Evolutionary conservation across 2,113 vertebrate genomes (phyloP), one percentile per base, ranked within the genome.

Genomic region (Delphinapterus leucas): DNA sequence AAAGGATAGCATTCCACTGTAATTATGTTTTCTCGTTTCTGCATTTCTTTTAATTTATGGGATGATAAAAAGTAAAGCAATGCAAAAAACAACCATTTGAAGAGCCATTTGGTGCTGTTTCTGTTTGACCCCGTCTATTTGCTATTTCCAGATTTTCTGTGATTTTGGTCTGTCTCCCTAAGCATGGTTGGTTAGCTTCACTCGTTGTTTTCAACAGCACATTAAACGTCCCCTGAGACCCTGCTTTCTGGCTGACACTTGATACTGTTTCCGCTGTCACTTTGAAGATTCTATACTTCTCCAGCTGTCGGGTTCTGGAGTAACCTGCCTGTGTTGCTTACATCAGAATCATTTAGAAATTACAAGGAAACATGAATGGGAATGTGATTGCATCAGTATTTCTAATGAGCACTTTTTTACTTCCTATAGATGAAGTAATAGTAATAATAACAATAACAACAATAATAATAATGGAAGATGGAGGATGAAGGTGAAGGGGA

Each of bases 21-120:
- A 95, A 95, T 97, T 96, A 70, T 96, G 36, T 92, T n/a, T 80
- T 95, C 88, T 97, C 1, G 0, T 93, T 96, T 95, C 96, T 96
- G 61, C 53, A 65, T 96, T 98, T 91, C 71, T 97, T 96, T 96
- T 86, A 96, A 95, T 95, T 94, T 96, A 93, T 97, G 73, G 55
- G 88, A 86, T 1, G 3, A 96, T 95, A 94, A 91, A 94, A 94
- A 94, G 61, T 89, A 91, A 97, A 95, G 70, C 36, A 86, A 68
- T 93, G 87, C 68, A 93, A 90, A 93, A 95, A 80, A 55, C 47
- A 92, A 86, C 33, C 26, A 95, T 92, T 85, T 73, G 44, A 97
- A 73, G 76, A 97, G 25, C 44, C 65, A 88, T 95, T 98, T 97
- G 74, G 76, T 93, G 55, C 26, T 85, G 65, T 96, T 85, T 31